phyloP scores from a whole-genome alignment of 2,888 invertebrate genomes.

The Apoda limacodes region DNA sequence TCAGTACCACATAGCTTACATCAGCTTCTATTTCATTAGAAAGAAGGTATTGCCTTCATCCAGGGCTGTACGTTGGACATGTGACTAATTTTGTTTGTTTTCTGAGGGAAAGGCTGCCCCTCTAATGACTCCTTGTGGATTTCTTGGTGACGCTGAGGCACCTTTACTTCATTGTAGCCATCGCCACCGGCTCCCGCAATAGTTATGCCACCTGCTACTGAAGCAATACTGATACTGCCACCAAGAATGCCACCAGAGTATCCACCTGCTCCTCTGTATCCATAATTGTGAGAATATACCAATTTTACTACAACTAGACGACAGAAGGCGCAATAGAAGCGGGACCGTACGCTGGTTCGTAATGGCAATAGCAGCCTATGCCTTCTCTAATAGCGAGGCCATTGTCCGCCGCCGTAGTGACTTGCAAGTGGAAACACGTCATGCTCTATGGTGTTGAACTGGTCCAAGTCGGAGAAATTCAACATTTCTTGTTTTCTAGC shows the following conservation, averaged over 20 bases:
- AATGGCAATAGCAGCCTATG: conserved; percentile 2
- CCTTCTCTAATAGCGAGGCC: conserved; percentile 3
- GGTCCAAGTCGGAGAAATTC: conserved; percentile 41
- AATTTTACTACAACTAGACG: conserved; percentile 39
- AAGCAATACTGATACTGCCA: no score
- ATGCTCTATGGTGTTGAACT: conserved; percentile 27
- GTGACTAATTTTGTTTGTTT: no score
- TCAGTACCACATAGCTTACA: no score
- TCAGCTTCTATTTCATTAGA: no score
- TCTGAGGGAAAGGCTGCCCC: conserved; percentile 2
- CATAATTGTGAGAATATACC: conserved; percentile 24
- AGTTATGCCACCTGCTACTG: no score
- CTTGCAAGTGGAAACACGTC: conserved; percentile 13
- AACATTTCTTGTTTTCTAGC: conserved; percentile 41
- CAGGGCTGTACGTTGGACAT: no score
- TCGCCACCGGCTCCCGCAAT: conserved; percentile 11
- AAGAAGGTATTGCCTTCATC: no score
- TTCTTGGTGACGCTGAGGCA: conserved; percentile 22
- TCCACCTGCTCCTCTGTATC: conserved; percentile 6
- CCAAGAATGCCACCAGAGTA: no score
- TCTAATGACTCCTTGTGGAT: conserved; percentile 9
- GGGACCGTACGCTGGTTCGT: conserved; percentile 31
- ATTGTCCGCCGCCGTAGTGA: neutral
- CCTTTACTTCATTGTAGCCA: conserved; percentile 33
- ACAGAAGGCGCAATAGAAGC: conserved; percentile 47